Evolutionary conservation across 2,113 vertebrate species (phyloP).

Genomic region (Thermophis baileyi): DNA sequence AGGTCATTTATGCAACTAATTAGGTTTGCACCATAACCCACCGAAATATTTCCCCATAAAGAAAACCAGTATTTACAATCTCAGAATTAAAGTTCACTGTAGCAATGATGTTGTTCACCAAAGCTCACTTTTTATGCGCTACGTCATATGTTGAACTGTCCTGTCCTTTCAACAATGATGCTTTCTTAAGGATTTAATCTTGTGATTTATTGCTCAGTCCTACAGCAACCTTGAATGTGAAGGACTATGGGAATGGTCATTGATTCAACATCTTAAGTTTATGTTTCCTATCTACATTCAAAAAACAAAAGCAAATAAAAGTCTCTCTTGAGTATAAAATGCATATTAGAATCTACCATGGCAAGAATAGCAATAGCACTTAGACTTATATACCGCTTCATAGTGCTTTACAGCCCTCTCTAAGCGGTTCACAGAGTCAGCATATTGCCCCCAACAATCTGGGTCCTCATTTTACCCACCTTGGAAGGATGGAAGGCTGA

Average conservation of each 20-base stretch:
- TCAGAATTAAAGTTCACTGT: not conserved
- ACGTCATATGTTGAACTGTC: not conserved
- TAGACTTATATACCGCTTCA: too few species aligned
- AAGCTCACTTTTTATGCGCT: not conserved
- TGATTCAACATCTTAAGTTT: not conserved
- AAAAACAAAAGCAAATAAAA: not conserved
- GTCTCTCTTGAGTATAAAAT: too few species aligned
- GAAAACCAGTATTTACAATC: not conserved
- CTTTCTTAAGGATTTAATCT: not conserved
- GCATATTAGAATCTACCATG: not conserved
- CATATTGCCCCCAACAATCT: too few species aligned
- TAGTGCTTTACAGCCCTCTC: too few species aligned
- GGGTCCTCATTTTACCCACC: too few species aligned
- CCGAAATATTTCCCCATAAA: not conserved
- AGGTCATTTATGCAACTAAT: not conserved
- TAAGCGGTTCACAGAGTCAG: too few species aligned
- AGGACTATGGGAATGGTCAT: not conserved
- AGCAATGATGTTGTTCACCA: not conserved
- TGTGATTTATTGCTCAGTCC: too few species aligned
- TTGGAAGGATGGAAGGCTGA: too few species aligned
- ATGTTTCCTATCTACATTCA: not conserved
- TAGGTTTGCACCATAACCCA: not conserved
- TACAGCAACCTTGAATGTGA: not conserved
- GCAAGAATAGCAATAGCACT: too few species aligned
- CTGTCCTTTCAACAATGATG: not conserved